Percentiles rank a stretch among this genome's conserved stretches.
phyloP scores from a whole-genome alignment of 2,797 vertebrate species.

The Holocentrus rufus region DNA sequence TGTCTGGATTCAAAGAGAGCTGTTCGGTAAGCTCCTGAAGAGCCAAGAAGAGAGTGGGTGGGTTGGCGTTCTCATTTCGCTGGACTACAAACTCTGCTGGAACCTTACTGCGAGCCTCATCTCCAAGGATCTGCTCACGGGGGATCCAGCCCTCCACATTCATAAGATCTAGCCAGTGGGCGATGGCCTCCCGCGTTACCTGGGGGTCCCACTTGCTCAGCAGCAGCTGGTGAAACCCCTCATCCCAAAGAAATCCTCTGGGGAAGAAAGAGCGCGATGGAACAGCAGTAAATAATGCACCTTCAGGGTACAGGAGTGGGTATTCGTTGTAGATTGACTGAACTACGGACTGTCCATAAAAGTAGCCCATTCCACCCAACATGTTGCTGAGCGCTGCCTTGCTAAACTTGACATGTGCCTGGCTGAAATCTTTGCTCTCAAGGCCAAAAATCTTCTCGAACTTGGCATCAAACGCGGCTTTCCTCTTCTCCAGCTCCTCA shows the following conservation, averaged over 20 bases:
- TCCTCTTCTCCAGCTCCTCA: slow-evolving; percentile 79
- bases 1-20: slow-evolving; percentile 53
- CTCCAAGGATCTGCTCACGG: slow-evolving; percentile 93
- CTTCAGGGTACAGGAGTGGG: slow-evolving; percentile 82
- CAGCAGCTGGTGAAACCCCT: slow-evolving; percentile 95
- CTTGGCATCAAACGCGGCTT: slow-evolving; percentile 79
- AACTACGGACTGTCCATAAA: slow-evolving; percentile 90
- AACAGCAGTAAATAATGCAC: slow-evolving; percentile 88
- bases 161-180: slow-evolving; percentile 94
- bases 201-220: slow-evolving; percentile 89
- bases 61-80: slow-evolving; percentile 90
- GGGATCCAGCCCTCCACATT: slow-evolving; percentile 96
- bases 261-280: slow-evolving; percentile 98
- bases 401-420: slow-evolving; percentile 83
- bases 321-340: slow-evolving; percentile 82
- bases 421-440: slow-evolving; percentile 78
- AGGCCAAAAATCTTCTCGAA: slow-evolving; percentile 89
- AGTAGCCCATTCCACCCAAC: slow-evolving; percentile 94
- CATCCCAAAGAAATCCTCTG: slow-evolving; percentile 96
- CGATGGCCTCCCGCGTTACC: slow-evolving; percentile 86
- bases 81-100: slow-evolving; percentile 93
- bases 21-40: slow-evolving; percentile 84
- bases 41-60: slow-evolving; percentile 91
- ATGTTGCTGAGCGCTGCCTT: slow-evolving; percentile 91
- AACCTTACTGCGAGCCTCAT: slow-evolving; percentile 92